Conservation (phyloP, 2,888 invertebrate genomes). For the Pyrochroa serraticornis region DNA sequence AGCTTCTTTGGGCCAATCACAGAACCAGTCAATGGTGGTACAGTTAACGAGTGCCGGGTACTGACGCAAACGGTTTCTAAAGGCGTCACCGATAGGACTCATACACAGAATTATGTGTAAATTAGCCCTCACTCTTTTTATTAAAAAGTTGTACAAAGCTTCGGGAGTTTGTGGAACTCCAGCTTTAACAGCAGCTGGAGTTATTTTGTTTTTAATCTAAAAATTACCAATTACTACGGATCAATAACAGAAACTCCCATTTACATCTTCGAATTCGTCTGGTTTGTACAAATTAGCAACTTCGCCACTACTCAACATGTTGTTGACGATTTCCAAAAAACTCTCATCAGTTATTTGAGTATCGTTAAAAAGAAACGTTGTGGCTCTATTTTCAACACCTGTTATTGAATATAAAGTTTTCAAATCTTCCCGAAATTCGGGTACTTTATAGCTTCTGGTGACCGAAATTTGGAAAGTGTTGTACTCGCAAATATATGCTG, state of each 20-base stretch:
- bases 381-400: constrained; percentile 77
- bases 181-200: constrained; percentile 63
- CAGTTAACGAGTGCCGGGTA: constrained; percentile 88
- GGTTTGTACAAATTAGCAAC: constrained; percentile 85
- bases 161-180: constrained; percentile 69
- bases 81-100: constrained; percentile 87
- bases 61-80: constrained; percentile 83
- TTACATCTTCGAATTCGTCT: constrained; percentile 88
- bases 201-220: constrained; percentile 67
- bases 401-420: constrained; percentile 74
- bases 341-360: constrained; percentile 83
- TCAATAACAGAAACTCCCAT: constrained; percentile 33
- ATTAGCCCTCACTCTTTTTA: constrained; percentile 76
- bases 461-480: constrained; percentile 79
- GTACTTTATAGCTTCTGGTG: constrained; percentile 75
- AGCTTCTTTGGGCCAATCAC: constrained; percentile 87
- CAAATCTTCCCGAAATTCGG: constrained; percentile 83
- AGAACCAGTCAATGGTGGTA: constrained; percentile 90
- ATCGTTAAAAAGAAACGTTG: constrained; percentile 84
- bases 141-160: constrained; percentile 75
- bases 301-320: constrained; percentile 86
- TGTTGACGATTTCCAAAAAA: constrained; percentile 89
- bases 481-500: constrained; percentile 81
- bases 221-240: constrained; percentile 25
- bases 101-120: constrained; percentile 84